phyloP scores from a whole-genome alignment of 2,797 vertebrate genomes.

The Onychomys leucogaster region DNA sequence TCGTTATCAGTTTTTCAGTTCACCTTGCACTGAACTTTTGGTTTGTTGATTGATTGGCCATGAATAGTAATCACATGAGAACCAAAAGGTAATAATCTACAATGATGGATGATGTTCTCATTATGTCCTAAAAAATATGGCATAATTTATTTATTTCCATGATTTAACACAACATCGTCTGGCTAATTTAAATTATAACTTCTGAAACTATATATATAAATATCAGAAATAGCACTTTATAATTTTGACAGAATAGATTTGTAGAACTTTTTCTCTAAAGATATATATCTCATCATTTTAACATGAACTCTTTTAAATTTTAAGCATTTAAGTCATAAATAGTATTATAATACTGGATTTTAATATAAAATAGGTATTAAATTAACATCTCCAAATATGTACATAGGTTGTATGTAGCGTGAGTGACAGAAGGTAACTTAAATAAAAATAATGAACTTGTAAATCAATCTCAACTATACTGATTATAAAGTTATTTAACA shows the following conservation, averaged over 20 bases:
- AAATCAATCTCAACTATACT: conserved; percentile 22
- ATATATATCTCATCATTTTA: background rate
- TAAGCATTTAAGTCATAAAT: conserved; percentile 24
- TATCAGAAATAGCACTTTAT: conserved; percentile 35
- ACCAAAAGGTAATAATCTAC: background rate
- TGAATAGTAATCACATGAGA: background rate
- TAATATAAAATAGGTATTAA: conserved; percentile 27
- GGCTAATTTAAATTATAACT: background rate
- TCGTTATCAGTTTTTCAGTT: conserved; percentile 7
- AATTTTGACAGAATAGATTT: conserved; percentile 27
- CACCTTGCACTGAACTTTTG: conserved; percentile 5
- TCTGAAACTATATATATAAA: conserved; percentile 21
- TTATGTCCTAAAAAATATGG: conserved; percentile 40
- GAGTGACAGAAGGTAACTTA: background rate
- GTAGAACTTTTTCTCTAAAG: conserved; percentile 31
- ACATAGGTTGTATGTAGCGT: background rate
- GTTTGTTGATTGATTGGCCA: conserved; percentile 8
- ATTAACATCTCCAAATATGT: background rate
- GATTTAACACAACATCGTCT: conserved; percentile 15
- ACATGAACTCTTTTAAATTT: conserved; percentile 44
- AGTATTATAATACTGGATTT: conserved; percentile 16
- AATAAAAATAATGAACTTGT: conserved; percentile 42
- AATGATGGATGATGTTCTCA: conserved; percentile 13
- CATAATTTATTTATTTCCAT: conserved; percentile 28
- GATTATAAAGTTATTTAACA: background rate